Conservation (phyloP, 2,113 vertebrate genomes). For the Thermophis baileyi region DNA sequence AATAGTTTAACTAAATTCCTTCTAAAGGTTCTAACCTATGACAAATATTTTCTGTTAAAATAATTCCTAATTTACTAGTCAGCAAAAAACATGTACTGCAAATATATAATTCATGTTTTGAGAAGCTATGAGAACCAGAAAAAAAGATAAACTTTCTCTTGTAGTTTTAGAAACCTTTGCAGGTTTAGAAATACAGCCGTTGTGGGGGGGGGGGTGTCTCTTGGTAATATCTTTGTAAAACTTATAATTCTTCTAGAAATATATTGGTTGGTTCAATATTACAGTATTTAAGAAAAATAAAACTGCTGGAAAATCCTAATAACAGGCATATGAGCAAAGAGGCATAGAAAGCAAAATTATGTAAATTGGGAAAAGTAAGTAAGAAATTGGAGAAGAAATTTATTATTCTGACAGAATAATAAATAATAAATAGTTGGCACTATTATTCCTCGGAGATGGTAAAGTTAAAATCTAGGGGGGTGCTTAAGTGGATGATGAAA, state of each 20-base stretch:
- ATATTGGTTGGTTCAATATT: neutral
- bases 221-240: neutral
- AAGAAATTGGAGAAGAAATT: neutral
- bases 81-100: rapidly evolving
- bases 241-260: neutral
- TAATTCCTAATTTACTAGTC: rapidly evolving
- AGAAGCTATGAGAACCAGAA: constrained; percentile 12
- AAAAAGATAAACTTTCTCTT: neutral
- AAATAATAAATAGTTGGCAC: neutral
- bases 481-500: neutral
- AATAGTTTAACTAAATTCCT: neutral
- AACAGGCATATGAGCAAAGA: neutral
- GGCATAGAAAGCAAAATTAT: neutral
- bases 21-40: neutral
- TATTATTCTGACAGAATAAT: neutral
- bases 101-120: rapidly evolving
- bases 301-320: neutral
- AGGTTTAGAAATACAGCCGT: neutral
- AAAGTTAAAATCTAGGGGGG: neutral
- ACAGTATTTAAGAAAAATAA: constrained; percentile 9
- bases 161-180: neutral
- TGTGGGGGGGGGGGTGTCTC: neutral
- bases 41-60: neutral
- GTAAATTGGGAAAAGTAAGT: neutral
- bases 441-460: neutral